phyloP scores from a whole-genome alignment of 2,888 invertebrate species.

The Drosophila infuscata region DNA sequence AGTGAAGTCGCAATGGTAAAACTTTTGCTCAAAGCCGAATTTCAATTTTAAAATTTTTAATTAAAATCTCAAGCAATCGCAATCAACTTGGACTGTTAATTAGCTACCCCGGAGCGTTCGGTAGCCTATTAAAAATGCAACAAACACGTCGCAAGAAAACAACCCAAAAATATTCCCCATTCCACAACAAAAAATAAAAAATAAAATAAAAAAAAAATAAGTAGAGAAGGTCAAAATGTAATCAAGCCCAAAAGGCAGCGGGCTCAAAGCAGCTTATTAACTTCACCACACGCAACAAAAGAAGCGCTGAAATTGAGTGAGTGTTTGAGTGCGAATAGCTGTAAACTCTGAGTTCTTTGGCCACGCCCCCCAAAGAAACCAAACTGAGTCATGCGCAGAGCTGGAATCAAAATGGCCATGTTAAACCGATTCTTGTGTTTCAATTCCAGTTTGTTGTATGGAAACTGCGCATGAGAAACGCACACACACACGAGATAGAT shows the following conservation, averaged over 20 bases:
- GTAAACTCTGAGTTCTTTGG: background rate
- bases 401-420: slow-evolving; percentile 63
- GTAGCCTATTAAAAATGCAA: slow-evolving; percentile 76
- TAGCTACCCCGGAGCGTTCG: slow-evolving; percentile 56
- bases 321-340: slow-evolving; percentile 21
- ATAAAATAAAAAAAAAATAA: background rate
- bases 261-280: slow-evolving; percentile 60
- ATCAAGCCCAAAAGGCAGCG: slow-evolving; percentile 57
- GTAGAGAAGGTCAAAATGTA: slow-evolving; percentile 74
- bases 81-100: slow-evolving; percentile 67
- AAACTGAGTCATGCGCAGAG: slow-evolving; percentile 66
- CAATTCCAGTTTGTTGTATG: slow-evolving; percentile 57
- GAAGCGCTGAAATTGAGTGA: slow-evolving; percentile 34
- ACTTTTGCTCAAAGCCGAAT: background rate
- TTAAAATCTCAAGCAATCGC: slow-evolving; percentile 54
- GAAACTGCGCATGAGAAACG: slow-evolving; percentile 51
- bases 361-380: slow-evolving; percentile 54
- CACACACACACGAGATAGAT: slow-evolving; percentile 3
- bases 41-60: slow-evolving; percentile 45
- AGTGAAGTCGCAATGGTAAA: background rate
- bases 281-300: slow-evolving; percentile 56
- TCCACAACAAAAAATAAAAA: background rate
- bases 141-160: slow-evolving; percentile 65
- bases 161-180: slow-evolving; percentile 35
- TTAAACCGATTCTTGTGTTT: slow-evolving; percentile 37